Evolutionary conservation across 2,888 invertebrate species (phyloP).

Genomic region (Acheta domesticus): DNA sequence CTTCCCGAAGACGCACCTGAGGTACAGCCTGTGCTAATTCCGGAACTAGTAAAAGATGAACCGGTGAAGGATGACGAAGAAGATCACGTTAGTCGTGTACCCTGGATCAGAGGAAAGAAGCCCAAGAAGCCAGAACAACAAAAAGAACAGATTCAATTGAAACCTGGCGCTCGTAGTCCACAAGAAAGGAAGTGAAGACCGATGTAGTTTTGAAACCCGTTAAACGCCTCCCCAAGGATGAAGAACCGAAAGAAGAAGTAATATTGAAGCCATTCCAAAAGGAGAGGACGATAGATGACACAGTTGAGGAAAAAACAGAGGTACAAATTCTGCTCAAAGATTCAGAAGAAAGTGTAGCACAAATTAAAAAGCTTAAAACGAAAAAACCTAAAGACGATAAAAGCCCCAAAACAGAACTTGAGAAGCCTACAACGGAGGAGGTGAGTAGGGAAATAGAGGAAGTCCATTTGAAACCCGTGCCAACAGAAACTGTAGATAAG

Average conservation of each 20-base stretch:
- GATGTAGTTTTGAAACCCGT: too few relatives aligned
- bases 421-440: not conserved
- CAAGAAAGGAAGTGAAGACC: too few relatives aligned
- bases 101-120: not conserved
- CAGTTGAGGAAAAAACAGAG: not conserved
- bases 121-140: conserved; percentile 40
- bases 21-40: too few relatives aligned
- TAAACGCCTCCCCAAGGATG: too few relatives aligned
- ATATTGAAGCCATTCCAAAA: conserved; percentile 39
- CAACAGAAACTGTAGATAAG: conserved; percentile 31
- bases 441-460: conserved; percentile 42
- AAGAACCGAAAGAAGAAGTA: conserved; percentile 1
- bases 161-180: conserved; percentile 36
- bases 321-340: too few relatives aligned
- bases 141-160: conserved; percentile 45
- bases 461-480: conserved; percentile 53
- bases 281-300: conserved; percentile 35
- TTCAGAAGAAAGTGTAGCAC: too few relatives aligned
- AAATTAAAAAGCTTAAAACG: too few relatives aligned
- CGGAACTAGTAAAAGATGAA: too few relatives aligned
- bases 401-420: not conserved
- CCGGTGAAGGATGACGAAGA: not conserved
- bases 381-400: too few relatives aligned
- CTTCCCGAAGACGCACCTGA: too few relatives aligned
- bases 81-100: conserved; percentile 21